A percentile compares a stretch with the other conserved stretches of the same genome.
phyloP scores from a whole-genome alignment of 2,888 invertebrate species.

The Euclidia mi region DNA sequence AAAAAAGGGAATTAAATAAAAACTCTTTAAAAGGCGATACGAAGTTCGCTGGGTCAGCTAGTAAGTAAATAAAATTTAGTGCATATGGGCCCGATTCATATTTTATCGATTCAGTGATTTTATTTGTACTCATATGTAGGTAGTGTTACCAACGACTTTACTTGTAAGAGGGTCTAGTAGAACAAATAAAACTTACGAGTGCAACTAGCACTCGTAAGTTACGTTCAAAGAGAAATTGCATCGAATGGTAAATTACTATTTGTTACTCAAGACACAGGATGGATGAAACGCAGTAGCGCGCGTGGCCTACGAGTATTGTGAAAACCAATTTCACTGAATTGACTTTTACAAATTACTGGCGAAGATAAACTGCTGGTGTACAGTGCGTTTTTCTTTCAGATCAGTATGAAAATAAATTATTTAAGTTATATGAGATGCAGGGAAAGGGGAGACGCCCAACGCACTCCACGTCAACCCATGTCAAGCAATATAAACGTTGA shows the following conservation, averaged over 20 bases:
- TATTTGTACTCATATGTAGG: conserved; percentile 21
- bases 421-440: conserved; percentile 37
- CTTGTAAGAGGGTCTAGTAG: neutral
- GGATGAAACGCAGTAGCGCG: conserved; percentile 21
- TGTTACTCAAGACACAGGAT: conserved; percentile 1
- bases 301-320: conserved; percentile 24
- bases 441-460: conserved; percentile 30
- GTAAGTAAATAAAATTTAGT: conserved; percentile 51
- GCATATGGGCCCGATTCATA: conserved; percentile 44
- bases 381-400: conserved; percentile 29
- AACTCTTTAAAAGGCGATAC: too few relatives aligned
- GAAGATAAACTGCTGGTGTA: conserved; percentile 44
- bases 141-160: neutral
- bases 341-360: conserved; percentile 48
- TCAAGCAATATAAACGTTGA: conserved; percentile 57
- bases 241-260: neutral
- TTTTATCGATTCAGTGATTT: conserved; percentile 42
- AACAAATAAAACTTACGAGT: neutral
- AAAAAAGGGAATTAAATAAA: too few relatives aligned
- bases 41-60: too few relatives aligned
- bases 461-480: conserved; percentile 56
- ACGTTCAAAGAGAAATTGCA: neutral
- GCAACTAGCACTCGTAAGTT: neutral
- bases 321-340: conserved; percentile 45
- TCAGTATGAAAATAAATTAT: conserved; percentile 43